Evolutionary conservation across 30 jellyfish, hydroid and myxozoan species (phyloP).

Genomic region (Chrysaora quinquecirrha): DNA sequence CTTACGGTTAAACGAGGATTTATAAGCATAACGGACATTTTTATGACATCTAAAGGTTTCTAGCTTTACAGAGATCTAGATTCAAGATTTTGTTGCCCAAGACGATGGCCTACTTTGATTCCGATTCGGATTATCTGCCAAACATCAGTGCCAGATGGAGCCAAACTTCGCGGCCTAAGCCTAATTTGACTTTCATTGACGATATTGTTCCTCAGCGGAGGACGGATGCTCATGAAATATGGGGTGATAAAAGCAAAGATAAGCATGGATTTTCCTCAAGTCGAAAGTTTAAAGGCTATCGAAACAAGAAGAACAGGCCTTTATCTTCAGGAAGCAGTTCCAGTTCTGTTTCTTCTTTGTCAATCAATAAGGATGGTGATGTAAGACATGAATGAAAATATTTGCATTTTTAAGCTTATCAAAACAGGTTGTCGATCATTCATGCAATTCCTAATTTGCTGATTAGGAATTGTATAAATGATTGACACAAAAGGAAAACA

Average conservation of each 20-base stretch:
- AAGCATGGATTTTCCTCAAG: conserved; percentile 6
- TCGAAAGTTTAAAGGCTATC: neutral
- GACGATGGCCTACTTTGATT: conserved; percentile 40
- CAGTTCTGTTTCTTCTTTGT: conserved; percentile 43
- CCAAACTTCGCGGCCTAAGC: conserved; percentile 44
- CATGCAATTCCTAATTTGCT: too few species aligned
- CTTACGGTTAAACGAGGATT: too few species aligned
- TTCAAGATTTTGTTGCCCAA: too few species aligned
- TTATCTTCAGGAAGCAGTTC: conserved; percentile 56
- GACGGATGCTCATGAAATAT: conserved; percentile 21
- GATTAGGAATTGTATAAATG: too few species aligned
- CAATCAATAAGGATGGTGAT: conserved; percentile 26
- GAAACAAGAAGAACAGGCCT: conserved; percentile 38
- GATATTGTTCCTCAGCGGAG: conserved; percentile 2
- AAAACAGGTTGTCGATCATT: too few species aligned
- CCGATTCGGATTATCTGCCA: conserved; percentile 55
- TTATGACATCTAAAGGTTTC: too few species aligned
- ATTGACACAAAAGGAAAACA: too few species aligned
- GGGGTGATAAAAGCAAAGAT: conserved; percentile 45
- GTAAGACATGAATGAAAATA: too few species aligned
- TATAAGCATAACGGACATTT: too few species aligned
- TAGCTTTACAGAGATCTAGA: too few species aligned
- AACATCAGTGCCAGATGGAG: conserved; percentile 35
- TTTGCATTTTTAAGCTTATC: too few species aligned
- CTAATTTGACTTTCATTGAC: conserved; percentile 38